Base-by-base conservation (phyloP, 2,113 vertebrate species). In the Nothocercus nigrocapillus region DNA sequence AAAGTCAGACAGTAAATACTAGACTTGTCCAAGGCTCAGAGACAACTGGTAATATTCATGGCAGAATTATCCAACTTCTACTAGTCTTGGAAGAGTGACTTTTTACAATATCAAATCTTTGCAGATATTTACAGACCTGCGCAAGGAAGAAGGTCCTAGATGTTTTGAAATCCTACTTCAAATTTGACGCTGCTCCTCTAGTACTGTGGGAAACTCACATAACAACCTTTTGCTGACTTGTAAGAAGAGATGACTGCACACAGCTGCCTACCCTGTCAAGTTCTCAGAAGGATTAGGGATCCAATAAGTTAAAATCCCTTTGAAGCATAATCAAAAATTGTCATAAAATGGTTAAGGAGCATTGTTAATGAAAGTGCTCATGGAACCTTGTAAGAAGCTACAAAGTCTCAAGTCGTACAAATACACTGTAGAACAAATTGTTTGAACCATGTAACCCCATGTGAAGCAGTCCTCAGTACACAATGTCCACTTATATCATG, bases 151-250 rank as follows among this genome's bases (percentile, higher is more conserved):
- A 62, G 9, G 17, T 75, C 30, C 51, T 70, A 17, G 19, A 18
- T 17, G 15, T 88, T 91, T 87, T 72, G 77, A 90, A 94, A 81
- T 61, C 45, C 25, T 90, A 70, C 77, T 94, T 64, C 72, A n/a
- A 78, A 84, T 85, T 68, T 81, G 73, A 40, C 0, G 2, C 30
- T 83, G 25, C 8, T n/a, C 3, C 22, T 87, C 40, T 56, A 49
- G 20, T 68, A 18, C 61, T 92, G 28, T 75, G 36, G 61, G 47
- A 93, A 92, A 88, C 7, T 62, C 83, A 20, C 77, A 45, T 15
- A 67, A 66, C 16, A 38, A 49, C 32, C 15, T 45, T 78, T 92
- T 87, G 42, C 28, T 76, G 51, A 74, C 59, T 70, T 80, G 11
- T 62, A 82, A 78, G 74, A 82, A 63, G 67, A 80, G 62, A n/a